Conservation (phyloP, 2,888 invertebrate species). For the Aproaerema taeniolella region DNA sequence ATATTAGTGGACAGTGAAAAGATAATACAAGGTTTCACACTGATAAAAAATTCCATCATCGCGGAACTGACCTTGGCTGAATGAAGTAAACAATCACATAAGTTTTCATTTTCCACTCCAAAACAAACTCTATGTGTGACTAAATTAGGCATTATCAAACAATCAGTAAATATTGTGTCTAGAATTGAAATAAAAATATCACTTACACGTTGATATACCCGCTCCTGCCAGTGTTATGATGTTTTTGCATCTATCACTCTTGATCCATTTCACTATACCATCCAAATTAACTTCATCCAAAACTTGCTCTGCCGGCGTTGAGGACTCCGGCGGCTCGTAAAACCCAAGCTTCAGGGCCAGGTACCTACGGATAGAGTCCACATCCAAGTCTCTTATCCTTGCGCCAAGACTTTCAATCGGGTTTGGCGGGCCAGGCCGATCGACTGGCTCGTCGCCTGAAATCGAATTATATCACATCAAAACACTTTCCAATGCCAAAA, state of each 20-base stretch:
- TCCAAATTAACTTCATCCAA: constrained; percentile 84
- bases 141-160: not conserved
- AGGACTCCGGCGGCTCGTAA: constrained; percentile 57
- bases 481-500: not conserved
- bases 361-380: constrained; percentile 81
- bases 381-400: constrained; percentile 66
- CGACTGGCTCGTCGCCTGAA: constrained; percentile 46
- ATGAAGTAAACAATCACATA: constrained; percentile 29
- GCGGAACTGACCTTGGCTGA: constrained; percentile 14
- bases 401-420: constrained; percentile 48
- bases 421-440: constrained; percentile 58
- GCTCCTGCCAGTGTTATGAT: constrained; percentile 97
- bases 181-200: not conserved
- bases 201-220: constrained; percentile 96
- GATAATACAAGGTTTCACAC: no score
- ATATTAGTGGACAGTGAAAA: no score
- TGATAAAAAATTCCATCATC: constrained; percentile 10
- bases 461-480: constrained; percentile 18
- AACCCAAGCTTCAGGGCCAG: constrained; percentile 81
- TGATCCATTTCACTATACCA: constrained; percentile 88
- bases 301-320: constrained; percentile 58
- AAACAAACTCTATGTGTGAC: not conserved
- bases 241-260: constrained; percentile 86
- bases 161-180: not conserved
- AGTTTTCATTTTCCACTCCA: constrained; percentile 5